Evolutionary conservation across 2,113 vertebrate species (phyloP).

Genomic region (Antigone vipio): DNA sequence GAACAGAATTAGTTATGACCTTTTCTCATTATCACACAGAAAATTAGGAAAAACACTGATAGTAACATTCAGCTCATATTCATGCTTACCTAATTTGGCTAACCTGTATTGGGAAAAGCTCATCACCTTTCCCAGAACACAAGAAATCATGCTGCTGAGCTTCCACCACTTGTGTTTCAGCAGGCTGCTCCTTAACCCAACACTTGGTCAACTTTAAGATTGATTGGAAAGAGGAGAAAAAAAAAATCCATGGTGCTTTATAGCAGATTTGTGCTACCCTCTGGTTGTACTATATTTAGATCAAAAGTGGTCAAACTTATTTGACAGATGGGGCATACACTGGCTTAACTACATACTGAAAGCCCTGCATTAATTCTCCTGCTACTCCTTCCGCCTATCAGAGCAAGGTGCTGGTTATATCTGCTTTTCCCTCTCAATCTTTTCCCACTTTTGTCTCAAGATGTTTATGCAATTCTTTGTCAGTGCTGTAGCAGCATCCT

Average conservation of each 20-base stretch:
- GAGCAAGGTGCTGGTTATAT: not conserved
- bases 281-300: not conserved
- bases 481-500: not conserved
- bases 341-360: not conserved
- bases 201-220: not conserved
- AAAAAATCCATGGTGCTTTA: not conserved
- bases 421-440: not conserved
- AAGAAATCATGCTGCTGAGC: not conserved
- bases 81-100: not conserved
- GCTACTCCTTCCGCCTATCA: not conserved
- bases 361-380: not conserved
- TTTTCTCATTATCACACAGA: not conserved
- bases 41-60: not conserved
- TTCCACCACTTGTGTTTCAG: not conserved
- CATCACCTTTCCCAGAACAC: not conserved
- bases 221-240: not conserved
- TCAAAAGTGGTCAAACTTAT: not conserved
- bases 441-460: not conserved
- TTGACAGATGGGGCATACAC: not conserved
- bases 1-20: not conserved
- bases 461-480: not conserved
- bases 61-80: not conserved
- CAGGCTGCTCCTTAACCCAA: not conserved
- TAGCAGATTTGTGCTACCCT: not conserved
- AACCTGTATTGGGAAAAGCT: not conserved